phyloP scores from a whole-genome alignment of 2,113 vertebrate species.

The Pedetes capensis region DNA sequence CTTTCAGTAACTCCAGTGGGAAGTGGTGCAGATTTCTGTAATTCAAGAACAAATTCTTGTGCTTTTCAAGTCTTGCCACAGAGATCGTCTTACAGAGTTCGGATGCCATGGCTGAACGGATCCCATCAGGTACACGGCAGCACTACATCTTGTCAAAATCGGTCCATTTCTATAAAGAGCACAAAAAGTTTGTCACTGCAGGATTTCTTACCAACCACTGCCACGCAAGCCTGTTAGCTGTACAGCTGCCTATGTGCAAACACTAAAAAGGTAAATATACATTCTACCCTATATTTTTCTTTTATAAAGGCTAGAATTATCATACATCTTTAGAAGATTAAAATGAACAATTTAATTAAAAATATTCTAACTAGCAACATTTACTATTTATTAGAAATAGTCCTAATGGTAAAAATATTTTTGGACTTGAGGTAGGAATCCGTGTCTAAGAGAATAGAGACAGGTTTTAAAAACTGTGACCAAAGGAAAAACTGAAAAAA shows the following conservation, averaged over 20 bases:
- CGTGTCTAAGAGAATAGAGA: neutral
- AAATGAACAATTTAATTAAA: neutral
- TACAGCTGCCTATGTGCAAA: too few relatives aligned
- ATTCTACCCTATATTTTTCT: neutral
- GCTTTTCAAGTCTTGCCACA: conserved; percentile 94
- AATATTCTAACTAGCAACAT: neutral
- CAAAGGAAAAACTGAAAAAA: neutral
- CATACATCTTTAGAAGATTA: neutral
- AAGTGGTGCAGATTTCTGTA: conserved; percentile 94
- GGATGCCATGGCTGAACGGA: conserved; percentile 88
- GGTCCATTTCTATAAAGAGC: conserved; percentile 79
- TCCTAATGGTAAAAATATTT: neutral
- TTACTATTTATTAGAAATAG: conserved; percentile 18
- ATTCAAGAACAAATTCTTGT: conserved; percentile 97
- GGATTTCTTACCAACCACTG: neutral
- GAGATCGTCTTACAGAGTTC: conserved; percentile 94
- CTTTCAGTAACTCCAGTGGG: conserved; percentile 93
- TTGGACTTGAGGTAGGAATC: neutral
- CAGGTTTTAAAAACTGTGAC: neutral
- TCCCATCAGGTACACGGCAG: conserved; percentile 72
- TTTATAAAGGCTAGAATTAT: neutral
- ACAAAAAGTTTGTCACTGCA: neutral
- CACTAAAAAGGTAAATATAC: too few relatives aligned
- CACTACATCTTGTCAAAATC: conserved; percentile 73
- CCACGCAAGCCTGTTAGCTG: neutral